phyloP scores from a whole-genome alignment of 2,888 invertebrate species.

The Steinernema hermaphroditum region DNA sequence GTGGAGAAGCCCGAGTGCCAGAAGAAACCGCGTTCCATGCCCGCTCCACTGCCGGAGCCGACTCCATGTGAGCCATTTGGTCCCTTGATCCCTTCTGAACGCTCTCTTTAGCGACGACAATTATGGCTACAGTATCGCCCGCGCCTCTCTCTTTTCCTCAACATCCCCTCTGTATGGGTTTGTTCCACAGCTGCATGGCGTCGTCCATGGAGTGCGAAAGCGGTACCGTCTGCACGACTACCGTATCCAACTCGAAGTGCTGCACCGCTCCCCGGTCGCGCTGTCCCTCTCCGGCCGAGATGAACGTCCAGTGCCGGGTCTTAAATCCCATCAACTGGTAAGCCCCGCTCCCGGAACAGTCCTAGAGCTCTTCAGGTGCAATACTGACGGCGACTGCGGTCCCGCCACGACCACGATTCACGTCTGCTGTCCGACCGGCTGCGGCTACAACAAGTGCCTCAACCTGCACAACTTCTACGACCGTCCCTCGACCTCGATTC shows the following conservation, averaged over 20 bases:
- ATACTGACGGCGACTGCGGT: neutral
- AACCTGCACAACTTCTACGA: too few species aligned
- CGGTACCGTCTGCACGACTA: neutral
- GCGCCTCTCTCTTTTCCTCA: too few species aligned
- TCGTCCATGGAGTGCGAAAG: neutral
- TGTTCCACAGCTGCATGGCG: neutral
- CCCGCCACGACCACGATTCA: neutral
- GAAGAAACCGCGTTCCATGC: too few species aligned
- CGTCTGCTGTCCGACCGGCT: neutral
- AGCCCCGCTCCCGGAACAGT: neutral
- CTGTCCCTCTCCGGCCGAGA: neutral
- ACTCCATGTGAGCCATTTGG: too few species aligned
- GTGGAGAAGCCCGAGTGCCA: too few species aligned
- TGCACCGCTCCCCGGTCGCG: neutral
- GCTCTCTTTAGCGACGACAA: too few species aligned
- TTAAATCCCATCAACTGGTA: conserved; percentile 4
- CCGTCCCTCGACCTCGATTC: neutral
- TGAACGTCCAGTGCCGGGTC: neutral
- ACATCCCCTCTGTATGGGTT: neutral
- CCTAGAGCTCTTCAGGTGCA: neutral
- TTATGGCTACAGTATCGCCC: neutral
- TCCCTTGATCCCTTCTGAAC: too few species aligned
- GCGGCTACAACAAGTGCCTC: neutral
- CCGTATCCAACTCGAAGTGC: neutral
- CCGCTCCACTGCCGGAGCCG: too few species aligned